phyloP scores from a whole-genome alignment of 2,797 vertebrate species.

The Synanceia verrucosa region DNA sequence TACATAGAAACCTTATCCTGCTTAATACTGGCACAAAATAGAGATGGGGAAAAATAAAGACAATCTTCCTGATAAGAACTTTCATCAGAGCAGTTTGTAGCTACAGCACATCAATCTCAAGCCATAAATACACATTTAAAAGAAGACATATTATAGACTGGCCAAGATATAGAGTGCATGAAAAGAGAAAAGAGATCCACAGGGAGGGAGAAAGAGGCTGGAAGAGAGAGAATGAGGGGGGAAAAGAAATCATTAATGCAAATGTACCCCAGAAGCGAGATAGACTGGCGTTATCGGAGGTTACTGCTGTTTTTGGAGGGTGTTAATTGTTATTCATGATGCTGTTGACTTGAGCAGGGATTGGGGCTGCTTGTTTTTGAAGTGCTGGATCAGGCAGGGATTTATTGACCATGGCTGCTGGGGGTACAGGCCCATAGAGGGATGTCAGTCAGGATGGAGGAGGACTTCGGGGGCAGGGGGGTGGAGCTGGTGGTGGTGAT shows the following conservation, averaged over 20 bases:
- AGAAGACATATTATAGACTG: background rate
- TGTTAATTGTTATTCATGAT: constrained; percentile 81
- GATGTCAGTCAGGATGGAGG: constrained; percentile 44
- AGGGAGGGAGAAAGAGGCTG: constrained; percentile 23
- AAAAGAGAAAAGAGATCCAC: constrained; percentile 8
- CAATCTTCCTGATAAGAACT: constrained; percentile 9
- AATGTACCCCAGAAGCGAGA: constrained; percentile 62
- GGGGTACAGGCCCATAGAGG: constrained; percentile 61
- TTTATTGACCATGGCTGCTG: constrained; percentile 72
- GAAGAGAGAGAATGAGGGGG: constrained; percentile 26
- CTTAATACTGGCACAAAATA: constrained; percentile 33
- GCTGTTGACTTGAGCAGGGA: constrained; percentile 47
- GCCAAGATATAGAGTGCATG: constrained; percentile 9
- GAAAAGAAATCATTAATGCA: constrained; percentile 79
- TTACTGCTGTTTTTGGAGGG: constrained; percentile 69
- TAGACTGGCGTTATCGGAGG: constrained; percentile 64
- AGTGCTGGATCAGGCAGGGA: constrained; percentile 61
- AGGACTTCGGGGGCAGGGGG: constrained; percentile 16
- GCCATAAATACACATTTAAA: constrained; percentile 33
- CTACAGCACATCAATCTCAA: constrained; percentile 34
- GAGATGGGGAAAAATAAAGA: background rate
- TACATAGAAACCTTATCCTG: constrained; percentile 11
- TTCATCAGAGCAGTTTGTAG: constrained; percentile 31
- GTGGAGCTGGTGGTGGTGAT: constrained; percentile 17
- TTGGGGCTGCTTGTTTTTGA: constrained; percentile 65